Conservation (phyloP, 1,140 invertebrate genomes). For the Vanessa tameamea region DNA sequence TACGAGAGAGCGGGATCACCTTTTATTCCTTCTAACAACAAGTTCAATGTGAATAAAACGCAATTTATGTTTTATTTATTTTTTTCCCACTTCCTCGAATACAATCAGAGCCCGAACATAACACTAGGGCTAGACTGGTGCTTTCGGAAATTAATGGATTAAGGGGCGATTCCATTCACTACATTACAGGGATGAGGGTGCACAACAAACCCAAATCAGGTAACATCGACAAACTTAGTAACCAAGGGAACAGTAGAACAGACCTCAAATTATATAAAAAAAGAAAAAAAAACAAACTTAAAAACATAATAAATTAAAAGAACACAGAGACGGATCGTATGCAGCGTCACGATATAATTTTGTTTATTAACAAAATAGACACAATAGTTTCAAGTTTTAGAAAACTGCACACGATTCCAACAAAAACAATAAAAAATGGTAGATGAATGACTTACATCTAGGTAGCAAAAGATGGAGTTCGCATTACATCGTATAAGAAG, state of each 20-base stretch:
- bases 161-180: conserved; percentile 46
- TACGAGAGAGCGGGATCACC: conserved; percentile 41
- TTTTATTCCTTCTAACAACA: too few species aligned
- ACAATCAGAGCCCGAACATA: conserved; percentile 27
- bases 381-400: background rate
- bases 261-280: conserved; percentile 43
- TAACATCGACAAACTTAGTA: conserved; percentile 59
- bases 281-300: conserved; percentile 35
- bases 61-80: background rate
- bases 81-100: conserved; percentile 41
- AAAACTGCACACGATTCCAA: conserved; percentile 44
- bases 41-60: background rate
- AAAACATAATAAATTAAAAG: conserved; percentile 40
- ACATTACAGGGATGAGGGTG: conserved; percentile 51
- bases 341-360: conserved; percentile 28
- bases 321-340: conserved; percentile 43
- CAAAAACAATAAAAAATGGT: conserved; percentile 46
- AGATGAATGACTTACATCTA: conserved; percentile 50
- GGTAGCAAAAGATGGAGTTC: conserved; percentile 2
- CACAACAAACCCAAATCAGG: conserved; percentile 60
- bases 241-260: conserved; percentile 47
- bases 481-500: background rate
- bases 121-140: conserved; percentile 35
- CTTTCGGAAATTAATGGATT: conserved; percentile 31
- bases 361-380: background rate